A percentile compares a stretch with the other conserved stretches of the same genome.
Conservation (phyloP, 1,140 invertebrate species). For the Listronotus bonariensis region DNA sequence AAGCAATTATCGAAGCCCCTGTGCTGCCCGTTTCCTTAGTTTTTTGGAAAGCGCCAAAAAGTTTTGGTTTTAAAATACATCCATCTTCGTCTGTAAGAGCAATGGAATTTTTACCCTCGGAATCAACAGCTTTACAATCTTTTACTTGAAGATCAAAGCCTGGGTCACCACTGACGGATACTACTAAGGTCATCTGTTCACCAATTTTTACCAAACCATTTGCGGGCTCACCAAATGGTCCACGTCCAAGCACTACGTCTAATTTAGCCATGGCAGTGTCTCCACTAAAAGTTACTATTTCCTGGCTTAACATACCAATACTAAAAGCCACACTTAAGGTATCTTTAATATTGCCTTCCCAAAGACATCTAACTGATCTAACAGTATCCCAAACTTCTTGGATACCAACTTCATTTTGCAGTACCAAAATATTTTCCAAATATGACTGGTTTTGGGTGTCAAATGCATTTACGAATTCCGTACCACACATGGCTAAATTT, state of each 20-base stretch:
- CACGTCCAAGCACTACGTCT: constrained; percentile 78
- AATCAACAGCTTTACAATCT: constrained; percentile 77
- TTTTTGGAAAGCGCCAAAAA: constrained; percentile 82
- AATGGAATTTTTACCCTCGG: constrained; percentile 66
- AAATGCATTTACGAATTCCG: constrained; percentile 79
- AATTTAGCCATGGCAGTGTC: constrained; percentile 80
- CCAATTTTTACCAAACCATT: constrained; percentile 82
- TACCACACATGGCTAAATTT: constrained; percentile 77
- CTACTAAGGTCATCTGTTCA: constrained; percentile 80
- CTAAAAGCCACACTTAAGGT: constrained; percentile 73
- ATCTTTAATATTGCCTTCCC: constrained; percentile 80
- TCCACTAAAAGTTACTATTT: constrained; percentile 81
- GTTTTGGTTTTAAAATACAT: constrained; percentile 79
- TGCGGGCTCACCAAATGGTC: constrained; percentile 75
- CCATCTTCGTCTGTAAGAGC: constrained; percentile 76
- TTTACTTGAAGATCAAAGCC: constrained; percentile 79
- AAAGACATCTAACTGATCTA: constrained; percentile 75
- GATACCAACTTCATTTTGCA: constrained; percentile 80
- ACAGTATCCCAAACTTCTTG: constrained; percentile 85
- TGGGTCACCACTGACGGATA: constrained; percentile 78
- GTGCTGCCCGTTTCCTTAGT: constrained; percentile 71
- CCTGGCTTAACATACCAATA: constrained; percentile 80
- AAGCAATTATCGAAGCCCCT: constrained; percentile 79
- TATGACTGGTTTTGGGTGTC: constrained; percentile 76
- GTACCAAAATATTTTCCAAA: constrained; percentile 78